Base-by-base conservation (phyloP, 1,140 invertebrate genomes). In the Dryas iulia region DNA sequence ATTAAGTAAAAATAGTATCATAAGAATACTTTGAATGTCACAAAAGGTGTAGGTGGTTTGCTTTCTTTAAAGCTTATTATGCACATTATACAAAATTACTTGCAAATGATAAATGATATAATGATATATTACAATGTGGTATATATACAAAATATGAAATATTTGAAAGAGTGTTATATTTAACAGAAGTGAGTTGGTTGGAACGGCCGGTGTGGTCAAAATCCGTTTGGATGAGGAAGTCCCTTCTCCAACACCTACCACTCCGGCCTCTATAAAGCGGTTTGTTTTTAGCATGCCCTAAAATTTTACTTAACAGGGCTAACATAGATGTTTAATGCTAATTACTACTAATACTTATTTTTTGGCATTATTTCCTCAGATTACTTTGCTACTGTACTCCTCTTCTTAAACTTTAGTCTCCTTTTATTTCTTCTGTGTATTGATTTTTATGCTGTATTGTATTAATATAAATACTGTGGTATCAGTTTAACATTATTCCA, bases 181-280 rank as follows among this genome's bases (percentile, higher is more conserved):
- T 87, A 87, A 91, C 88, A 90, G 92, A 91, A 91, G 88, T 89
- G 92, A 92, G 82, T 90, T 92, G 82, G 86, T 92, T 76, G 92
- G 91, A 64, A 92, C 88, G 64, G 89, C 90, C 54, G 90, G 92
- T 83, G 90, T 92, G 74, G 90, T 92, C 79, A 92, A 92, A 87
- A 85, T 92, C 66, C 88, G 82, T 71, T 88, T 89, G 76, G 92
- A 92, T 75, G 92, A 92, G 76, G 92, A 92, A 79, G 87, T 85
- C 59, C 87, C 84, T 25, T 90, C 88, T 60, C 89, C 90, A 35
- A 84, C 89, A 61, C 89, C 89, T 56, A 91, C 90, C 73, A 92
- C 92, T 75, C 91, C 91, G 56, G 87, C 91, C 72, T 92, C 90
- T 59, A 81, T 91, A 33, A 92, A 92, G 83, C 90, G 92, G 92